Conservation (phyloP, 92 coral and sea anemone species). For the Scolanthus callimorphus region DNA sequence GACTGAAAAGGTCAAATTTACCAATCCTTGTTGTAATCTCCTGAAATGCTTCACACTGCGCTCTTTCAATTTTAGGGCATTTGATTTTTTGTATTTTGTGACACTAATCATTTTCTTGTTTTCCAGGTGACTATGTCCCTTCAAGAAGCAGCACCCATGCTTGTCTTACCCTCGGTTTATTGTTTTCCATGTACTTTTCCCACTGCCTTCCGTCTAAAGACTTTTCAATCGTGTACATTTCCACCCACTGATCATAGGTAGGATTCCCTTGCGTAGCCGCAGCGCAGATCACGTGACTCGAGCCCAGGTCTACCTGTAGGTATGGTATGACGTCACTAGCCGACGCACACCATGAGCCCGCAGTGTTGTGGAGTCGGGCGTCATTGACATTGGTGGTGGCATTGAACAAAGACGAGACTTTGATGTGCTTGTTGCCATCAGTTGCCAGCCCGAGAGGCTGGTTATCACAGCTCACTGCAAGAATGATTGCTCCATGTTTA, state of each 20-base stretch:
- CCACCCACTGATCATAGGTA: slow-evolving; percentile 25
- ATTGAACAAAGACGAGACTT: slow-evolving; percentile 27
- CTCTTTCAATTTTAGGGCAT: too few relatives aligned
- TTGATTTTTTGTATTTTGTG: too few relatives aligned
- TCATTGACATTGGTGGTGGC: slow-evolving; percentile 21
- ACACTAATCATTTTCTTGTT: too few relatives aligned
- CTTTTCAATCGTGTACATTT: slow-evolving; percentile 16
- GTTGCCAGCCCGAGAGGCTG: slow-evolving; percentile 19
- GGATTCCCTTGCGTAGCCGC: slow-evolving; percentile 51
- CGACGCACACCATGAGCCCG: slow-evolving; percentile 54
- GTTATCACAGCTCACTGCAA: neutral
- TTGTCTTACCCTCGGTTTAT: slow-evolving; percentile 5
- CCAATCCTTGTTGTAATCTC: too few relatives aligned
- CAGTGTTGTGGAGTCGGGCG: slow-evolving; percentile 30
- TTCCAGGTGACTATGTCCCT: too few relatives aligned
- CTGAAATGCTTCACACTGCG: too few relatives aligned
- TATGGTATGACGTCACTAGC: slow-evolving; percentile 29
- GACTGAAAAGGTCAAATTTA: too few relatives aligned
- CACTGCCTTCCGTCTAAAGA: slow-evolving; percentile 14
- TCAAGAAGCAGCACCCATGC: neutral
- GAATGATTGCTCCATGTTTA: too few relatives aligned
- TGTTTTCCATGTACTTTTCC: slow-evolving; percentile 2
- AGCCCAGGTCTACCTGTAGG: slow-evolving; percentile 39
- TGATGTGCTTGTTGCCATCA: slow-evolving; percentile 20
- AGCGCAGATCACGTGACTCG: slow-evolving; percentile 41